Percentiles rank a stretch among this genome's conserved stretches.
These are phyloP conservation scores for Madoqua kirkii DNA, from an alignment of 2,113 vertebrate species.

Conservation along the genomic window DNA sequence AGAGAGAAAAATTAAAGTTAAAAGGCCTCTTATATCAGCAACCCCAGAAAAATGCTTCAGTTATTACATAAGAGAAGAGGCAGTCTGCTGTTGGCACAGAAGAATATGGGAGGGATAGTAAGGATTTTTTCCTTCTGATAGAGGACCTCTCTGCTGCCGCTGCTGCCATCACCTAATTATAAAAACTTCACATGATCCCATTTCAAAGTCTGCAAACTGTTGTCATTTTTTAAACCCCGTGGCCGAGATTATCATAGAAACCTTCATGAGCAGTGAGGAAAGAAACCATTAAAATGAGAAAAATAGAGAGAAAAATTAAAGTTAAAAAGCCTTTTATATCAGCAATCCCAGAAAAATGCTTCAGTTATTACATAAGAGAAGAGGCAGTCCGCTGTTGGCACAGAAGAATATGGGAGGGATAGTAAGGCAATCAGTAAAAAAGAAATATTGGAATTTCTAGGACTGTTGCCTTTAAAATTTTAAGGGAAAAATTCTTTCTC, in stretches of 20 bases:
- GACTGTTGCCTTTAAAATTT: not conserved
- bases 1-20: slow-evolving; percentile 24
- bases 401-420: not conserved
- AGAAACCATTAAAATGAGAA: not conserved
- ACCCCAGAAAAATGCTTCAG: not conserved
- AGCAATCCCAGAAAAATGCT: not conserved
- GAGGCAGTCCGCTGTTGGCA: not conserved
- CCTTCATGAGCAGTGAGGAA: not conserved
- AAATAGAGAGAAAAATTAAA: slow-evolving; percentile 36
- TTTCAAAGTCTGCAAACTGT: slow-evolving; percentile 16
- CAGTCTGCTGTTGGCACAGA: not conserved
- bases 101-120: not conserved
- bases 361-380: not conserved
- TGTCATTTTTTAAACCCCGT: not conserved
- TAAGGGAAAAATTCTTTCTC: not conserved
- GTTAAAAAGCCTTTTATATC: not conserved
- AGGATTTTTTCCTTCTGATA: not conserved
- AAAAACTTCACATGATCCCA: not conserved
- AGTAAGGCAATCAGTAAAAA: not conserved
- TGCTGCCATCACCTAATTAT: not conserved
- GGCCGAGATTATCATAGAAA: not conserved
- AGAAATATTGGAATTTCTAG: not conserved
- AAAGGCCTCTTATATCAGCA: not conserved
- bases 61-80: not conserved
- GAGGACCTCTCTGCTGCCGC: not conserved